phyloP scores from a whole-genome alignment of 2,797 vertebrate species.

The Typhlichthys eigenmanni region DNA sequence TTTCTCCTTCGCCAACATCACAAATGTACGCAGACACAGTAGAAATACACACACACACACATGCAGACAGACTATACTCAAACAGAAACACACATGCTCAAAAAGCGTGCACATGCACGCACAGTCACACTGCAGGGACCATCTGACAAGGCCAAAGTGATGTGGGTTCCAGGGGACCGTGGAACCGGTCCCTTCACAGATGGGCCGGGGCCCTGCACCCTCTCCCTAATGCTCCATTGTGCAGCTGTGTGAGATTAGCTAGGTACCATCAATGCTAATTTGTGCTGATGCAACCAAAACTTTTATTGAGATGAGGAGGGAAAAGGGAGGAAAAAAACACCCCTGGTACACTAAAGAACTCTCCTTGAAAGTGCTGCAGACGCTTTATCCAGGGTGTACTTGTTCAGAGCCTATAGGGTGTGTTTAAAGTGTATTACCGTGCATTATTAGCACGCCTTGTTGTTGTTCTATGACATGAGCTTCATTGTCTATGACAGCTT shows the following conservation, averaged over 20 bases:
- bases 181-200: slow-evolving; percentile 72
- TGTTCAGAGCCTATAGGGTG: not conserved
- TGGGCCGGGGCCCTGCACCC: slow-evolving; percentile 73
- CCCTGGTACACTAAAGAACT: slow-evolving; percentile 30
- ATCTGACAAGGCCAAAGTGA: slow-evolving; percentile 76
- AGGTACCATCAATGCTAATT: slow-evolving; percentile 81
- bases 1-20: no score
- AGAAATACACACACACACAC: no score
- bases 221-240: slow-evolving; percentile 76
- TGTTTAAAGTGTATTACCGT: slow-evolving; percentile 25
- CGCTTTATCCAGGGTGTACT: slow-evolving; percentile 31
- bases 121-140: slow-evolving; percentile 61
- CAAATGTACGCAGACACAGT: no score
- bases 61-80: not conserved
- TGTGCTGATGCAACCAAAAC: slow-evolving; percentile 82
- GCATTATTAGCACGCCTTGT: slow-evolving; percentile 11
- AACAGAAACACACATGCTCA: slow-evolving; percentile 17
- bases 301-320: slow-evolving; percentile 68
- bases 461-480: no score
- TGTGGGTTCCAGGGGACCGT: slow-evolving; percentile 72
- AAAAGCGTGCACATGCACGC: slow-evolving; percentile 11
- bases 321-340: slow-evolving; percentile 49
- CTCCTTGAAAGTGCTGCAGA: slow-evolving; percentile 64
- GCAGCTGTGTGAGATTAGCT: slow-evolving; percentile 80
- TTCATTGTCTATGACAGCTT: no score